Conservation (phyloP, 2,113 vertebrate genomes). For the Chlamydotis undulata region DNA sequence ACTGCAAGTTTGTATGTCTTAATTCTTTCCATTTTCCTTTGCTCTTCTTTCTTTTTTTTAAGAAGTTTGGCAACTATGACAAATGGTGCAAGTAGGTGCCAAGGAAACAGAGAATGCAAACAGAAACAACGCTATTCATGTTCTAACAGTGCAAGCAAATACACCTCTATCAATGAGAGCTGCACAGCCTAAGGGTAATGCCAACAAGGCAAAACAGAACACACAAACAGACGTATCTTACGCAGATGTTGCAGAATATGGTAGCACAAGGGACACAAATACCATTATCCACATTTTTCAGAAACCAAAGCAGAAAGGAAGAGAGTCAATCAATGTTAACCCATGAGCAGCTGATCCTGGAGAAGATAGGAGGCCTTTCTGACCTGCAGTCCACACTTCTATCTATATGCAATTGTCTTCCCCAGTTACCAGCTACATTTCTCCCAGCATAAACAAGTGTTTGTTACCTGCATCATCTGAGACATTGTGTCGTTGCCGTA, state of each 20-base stretch:
- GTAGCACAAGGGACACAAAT: background rate
- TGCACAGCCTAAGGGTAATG: background rate
- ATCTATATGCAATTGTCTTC: too few species aligned
- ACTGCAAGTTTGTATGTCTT: background rate
- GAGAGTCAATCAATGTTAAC: too few species aligned
- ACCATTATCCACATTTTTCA: background rate
- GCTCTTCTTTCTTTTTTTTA: background rate
- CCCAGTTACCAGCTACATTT: too few species aligned
- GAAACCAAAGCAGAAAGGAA: too few species aligned
- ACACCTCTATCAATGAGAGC: background rate
- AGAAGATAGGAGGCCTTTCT: too few species aligned
- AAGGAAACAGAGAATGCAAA: background rate
- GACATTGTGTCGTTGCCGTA: slow-evolving; percentile 83
- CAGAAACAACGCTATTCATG: background rate
- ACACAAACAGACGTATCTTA: background rate
- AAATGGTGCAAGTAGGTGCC: background rate
- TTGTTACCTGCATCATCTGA: slow-evolving; percentile 79
- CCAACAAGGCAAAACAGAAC: background rate
- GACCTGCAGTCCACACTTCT: too few species aligned
- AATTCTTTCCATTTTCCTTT: background rate
- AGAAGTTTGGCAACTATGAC: background rate
- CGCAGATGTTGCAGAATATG: background rate
- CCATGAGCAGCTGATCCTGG: too few species aligned
- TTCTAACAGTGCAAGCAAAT: background rate
- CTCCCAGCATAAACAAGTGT: too few species aligned